Evolutionary conservation across 2,113 vertebrate species (phyloP).

Genomic region (Pandion haliaetus): DNA sequence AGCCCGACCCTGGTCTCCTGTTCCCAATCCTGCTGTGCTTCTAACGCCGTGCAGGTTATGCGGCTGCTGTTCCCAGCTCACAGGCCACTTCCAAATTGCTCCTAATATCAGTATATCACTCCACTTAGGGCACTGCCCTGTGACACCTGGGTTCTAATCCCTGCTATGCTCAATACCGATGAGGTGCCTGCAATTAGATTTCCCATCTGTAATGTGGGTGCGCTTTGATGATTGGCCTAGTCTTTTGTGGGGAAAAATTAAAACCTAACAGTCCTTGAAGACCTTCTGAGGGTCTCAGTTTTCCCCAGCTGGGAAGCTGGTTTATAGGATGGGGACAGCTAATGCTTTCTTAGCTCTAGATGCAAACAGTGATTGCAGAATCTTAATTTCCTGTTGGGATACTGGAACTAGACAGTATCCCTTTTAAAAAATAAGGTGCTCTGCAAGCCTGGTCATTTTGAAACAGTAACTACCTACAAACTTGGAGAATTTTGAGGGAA

Average conservation of each 20-base stretch:
- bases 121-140: not conserved
- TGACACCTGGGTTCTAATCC: not conserved
- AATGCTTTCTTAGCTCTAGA: not conserved
- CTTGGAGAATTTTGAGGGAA: not conserved
- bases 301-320: not conserved
- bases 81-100: not conserved
- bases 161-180: not conserved
- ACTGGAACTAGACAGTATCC: not conserved
- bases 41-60: fast-evolving
- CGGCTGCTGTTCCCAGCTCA: not conserved
- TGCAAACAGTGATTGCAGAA: not conserved
- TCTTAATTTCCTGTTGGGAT: not conserved
- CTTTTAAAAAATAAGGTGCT: not conserved
- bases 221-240: not conserved
- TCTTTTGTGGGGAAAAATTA: not conserved
- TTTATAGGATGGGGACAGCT: not conserved
- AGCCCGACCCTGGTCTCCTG: not conserved
- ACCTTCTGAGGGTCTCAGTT: not conserved
- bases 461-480: not conserved
- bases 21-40: not conserved
- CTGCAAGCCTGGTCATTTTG: not conserved
- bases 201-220: not conserved
- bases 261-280: not conserved
- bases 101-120: not conserved
- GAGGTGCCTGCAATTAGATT: not conserved